These are phyloP conservation scores for Sebastes flavidus DNA, from an alignment of 2,797 vertebrate species.

Conservation along the genomic window DNA sequence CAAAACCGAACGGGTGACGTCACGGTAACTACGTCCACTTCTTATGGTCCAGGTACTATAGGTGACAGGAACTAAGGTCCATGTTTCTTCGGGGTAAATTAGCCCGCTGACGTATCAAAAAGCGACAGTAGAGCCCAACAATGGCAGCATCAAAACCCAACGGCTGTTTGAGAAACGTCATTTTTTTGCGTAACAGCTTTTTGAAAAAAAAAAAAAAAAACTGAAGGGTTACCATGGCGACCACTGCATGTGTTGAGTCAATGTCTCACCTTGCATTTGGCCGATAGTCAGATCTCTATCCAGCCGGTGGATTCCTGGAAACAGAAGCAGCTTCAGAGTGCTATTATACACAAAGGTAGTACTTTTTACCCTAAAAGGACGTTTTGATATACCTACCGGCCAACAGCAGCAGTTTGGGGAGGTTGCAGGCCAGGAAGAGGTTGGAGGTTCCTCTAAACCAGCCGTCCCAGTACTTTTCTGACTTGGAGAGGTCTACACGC, in stretches of 20 bases:
- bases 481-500: conserved; percentile 79
- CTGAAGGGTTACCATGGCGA: background rate
- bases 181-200: background rate
- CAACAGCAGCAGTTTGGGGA: conserved; percentile 79
- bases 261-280: conserved; percentile 74
- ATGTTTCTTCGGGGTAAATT: background rate
- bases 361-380: background rate
- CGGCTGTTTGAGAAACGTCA: background rate
- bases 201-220: background rate
- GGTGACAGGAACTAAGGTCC: background rate
- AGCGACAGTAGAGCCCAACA: too few species aligned
- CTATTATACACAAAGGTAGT: background rate
- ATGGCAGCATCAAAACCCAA: background rate
- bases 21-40: too few species aligned
- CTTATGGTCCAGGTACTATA: too few species aligned
- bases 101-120: too few species aligned
- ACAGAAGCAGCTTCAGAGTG: background rate
- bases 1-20: background rate
- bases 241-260: background rate
- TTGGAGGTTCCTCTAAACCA: conserved; percentile 81
- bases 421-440: conserved; percentile 77
- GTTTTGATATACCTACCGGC: conserved; percentile 49
- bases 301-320: conserved; percentile 75
- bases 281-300: conserved; percentile 80
- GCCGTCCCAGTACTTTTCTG: conserved; percentile 80